Conservation (phyloP, 2,797 vertebrate species). For the Epinephelus coioides region DNA sequence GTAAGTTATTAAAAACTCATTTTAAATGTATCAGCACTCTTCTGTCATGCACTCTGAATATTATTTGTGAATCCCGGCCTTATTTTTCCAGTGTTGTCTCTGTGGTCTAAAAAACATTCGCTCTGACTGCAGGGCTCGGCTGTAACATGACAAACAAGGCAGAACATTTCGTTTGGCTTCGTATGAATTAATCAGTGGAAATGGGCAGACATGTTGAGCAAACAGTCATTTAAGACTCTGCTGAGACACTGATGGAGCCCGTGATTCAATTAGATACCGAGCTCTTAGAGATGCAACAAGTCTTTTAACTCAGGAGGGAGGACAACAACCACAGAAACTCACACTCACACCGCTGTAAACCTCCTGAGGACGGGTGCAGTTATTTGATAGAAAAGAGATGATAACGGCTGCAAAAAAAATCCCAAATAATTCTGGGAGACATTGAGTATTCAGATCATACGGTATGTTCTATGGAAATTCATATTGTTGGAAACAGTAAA, state of each 20-base stretch:
- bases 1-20: background rate
- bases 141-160: slow-evolving; percentile 87
- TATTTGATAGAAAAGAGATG: background rate
- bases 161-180: slow-evolving; percentile 89
- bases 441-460: background rate
- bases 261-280: slow-evolving; percentile 87
- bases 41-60: background rate
- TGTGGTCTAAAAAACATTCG: slow-evolving; percentile 45
- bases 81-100: slow-evolving; percentile 26
- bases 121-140: slow-evolving; percentile 61
- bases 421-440: background rate
- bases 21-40: background rate
- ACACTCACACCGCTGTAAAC: slow-evolving; percentile 7
- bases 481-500: background rate
- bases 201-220: slow-evolving; percentile 82
- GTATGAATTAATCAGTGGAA: slow-evolving; percentile 89
- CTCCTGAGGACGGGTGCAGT: background rate
- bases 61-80: slow-evolving; percentile 10
- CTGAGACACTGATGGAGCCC: slow-evolving; percentile 79
- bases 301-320: slow-evolving; percentile 57
- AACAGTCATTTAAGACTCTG: slow-evolving; percentile 83
- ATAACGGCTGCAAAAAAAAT: background rate
- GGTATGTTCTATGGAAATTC: background rate
- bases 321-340: slow-evolving; percentile 52
- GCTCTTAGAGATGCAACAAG: slow-evolving; percentile 76